These are phyloP conservation scores for Dipodomys merriami DNA, from an alignment of 2,113 vertebrate genomes.

Conservation along the genomic window DNA sequence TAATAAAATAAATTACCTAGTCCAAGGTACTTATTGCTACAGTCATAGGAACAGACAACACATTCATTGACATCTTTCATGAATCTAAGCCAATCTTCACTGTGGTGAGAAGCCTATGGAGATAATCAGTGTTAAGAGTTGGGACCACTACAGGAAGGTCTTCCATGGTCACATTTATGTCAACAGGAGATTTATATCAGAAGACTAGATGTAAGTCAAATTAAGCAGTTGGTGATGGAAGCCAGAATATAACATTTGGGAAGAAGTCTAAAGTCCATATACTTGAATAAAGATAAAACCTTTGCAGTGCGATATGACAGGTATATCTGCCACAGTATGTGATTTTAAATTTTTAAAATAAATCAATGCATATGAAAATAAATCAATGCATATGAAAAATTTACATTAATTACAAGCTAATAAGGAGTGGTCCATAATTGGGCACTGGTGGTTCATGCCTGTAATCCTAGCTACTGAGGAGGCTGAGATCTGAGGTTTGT, in stretches of 20 bases:
- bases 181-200: not conserved
- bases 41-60: too few species aligned
- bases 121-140: not conserved
- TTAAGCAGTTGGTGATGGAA: not conserved
- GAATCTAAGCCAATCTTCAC: not conserved
- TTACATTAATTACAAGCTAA: not conserved
- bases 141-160: not conserved
- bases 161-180: not conserved
- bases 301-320: not conserved
- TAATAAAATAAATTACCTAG: too few species aligned
- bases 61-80: not conserved
- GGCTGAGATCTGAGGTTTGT: too few species aligned
- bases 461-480: too few species aligned
- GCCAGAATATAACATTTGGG: not conserved
- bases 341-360: not conserved
- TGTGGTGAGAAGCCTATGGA: not conserved
- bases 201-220: not conserved
- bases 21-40: too few species aligned
- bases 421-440: not conserved
- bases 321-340: not conserved
- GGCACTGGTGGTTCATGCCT: too few species aligned
- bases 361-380: too few species aligned
- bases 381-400: not conserved
- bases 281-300: not conserved
- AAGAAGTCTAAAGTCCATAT: not conserved